Percentiles rank a stretch among this genome's conserved stretches.
These are phyloP conservation scores for Ammodramus savannarum DNA, from an alignment of 2,113 vertebrate genomes.

Conservation along the genomic window DNA sequence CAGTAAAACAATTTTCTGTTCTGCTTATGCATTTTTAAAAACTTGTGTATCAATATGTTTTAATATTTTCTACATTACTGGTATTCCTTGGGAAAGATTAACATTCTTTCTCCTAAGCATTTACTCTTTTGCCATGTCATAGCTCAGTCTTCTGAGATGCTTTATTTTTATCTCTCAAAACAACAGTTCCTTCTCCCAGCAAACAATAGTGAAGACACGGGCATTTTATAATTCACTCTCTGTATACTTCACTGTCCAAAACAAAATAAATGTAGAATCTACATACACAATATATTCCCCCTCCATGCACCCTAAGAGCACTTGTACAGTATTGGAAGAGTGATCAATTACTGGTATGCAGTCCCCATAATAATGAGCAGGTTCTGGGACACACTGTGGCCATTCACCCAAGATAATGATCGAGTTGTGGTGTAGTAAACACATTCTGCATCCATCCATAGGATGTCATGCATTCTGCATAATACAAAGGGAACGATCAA, in stretches of 20 bases:
- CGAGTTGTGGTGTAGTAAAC: constrained; percentile 29
- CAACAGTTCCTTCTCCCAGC: background rate
- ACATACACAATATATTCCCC: constrained; percentile 16
- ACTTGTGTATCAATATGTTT: background rate
- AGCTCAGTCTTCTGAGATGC: background rate
- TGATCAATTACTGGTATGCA: constrained; percentile 38
- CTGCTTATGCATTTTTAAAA: background rate
- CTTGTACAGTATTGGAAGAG: constrained; percentile 25
- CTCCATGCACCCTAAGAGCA: background rate
- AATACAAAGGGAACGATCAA: constrained; percentile 45
- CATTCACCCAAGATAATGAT: constrained; percentile 47
- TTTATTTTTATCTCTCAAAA: constrained; percentile 12
- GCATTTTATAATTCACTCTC: background rate
- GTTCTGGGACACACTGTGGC: constrained; percentile 6
- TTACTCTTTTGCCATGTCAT: background rate
- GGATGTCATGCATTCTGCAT: constrained; percentile 27
- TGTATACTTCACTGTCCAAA: constrained; percentile 1
- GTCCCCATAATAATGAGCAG: constrained; percentile 40
- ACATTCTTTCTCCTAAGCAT: background rate
- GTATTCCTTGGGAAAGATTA: background rate
- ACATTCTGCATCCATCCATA: constrained; percentile 38
- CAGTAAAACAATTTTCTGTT: background rate
- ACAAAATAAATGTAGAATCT: constrained; percentile 35
- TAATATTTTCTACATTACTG: background rate
- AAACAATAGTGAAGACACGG: background rate